Percentiles rank a stretch among this genome's conserved stretches.
Conservation (phyloP, 1,140 invertebrate genomes). For the Centruroides vittatus region DNA sequence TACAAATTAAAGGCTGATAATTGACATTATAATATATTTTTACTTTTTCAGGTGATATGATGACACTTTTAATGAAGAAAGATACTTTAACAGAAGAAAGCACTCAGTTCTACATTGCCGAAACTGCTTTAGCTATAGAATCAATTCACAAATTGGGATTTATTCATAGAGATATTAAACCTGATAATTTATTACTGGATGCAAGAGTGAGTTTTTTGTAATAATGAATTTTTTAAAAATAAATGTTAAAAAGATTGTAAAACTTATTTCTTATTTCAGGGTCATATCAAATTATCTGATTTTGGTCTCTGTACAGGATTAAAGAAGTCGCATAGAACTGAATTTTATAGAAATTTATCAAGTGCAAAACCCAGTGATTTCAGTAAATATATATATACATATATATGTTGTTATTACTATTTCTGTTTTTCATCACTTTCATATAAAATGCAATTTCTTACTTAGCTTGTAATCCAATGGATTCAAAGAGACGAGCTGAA, state of each 20-base stretch:
- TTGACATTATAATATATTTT: conserved; percentile 35
- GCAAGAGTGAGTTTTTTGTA: conserved; percentile 35
- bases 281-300: conserved; percentile 96
- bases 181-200: conserved; percentile 94
- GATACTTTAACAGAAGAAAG: conserved; percentile 96
- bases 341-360: conserved; percentile 96
- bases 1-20: too few species aligned
- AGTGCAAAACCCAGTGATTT: conserved; percentile 89
- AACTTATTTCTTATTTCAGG: conserved; percentile 33
- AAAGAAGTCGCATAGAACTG: conserved; percentile 96
- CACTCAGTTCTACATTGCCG: conserved; percentile 97
- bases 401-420: conserved; percentile 51
- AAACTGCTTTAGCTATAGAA: conserved; percentile 95
- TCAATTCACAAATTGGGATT: conserved; percentile 98
- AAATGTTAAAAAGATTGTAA: too few species aligned
- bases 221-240: too few species aligned
- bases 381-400: conserved; percentile 30
- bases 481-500: conserved; percentile 87
- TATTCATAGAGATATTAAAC: conserved; percentile 99
- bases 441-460: conserved; percentile 63
- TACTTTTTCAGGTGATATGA: conserved; percentile 96
- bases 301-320: conserved; percentile 97
- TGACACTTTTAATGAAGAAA: conserved; percentile 99
- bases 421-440: conserved; percentile 75
- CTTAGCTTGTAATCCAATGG: conserved; percentile 59